phyloP scores from a whole-genome alignment of 2,888 invertebrate genomes.

The Arge pagana region DNA sequence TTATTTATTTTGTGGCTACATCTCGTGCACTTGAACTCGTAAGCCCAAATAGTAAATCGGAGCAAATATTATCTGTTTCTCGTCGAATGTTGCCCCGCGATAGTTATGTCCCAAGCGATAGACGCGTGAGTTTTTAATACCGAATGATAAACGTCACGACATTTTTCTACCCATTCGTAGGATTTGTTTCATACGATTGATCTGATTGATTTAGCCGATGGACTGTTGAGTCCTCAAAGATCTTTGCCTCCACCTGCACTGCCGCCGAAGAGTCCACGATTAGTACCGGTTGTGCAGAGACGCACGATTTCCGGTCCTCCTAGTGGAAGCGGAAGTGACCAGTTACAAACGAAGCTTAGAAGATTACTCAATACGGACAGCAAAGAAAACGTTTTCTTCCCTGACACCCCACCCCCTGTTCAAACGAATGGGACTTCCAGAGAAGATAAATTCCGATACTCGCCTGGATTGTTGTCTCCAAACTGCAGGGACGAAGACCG shows the following conservation, averaged over 20 bases:
- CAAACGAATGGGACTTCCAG: conserved; percentile 34
- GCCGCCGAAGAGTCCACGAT: conserved; percentile 63
- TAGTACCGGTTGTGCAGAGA: conserved; percentile 56
- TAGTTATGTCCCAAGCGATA: too few species aligned
- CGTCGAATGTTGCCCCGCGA: too few species aligned
- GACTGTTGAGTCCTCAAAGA: conserved; percentile 49
- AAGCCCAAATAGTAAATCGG: too few species aligned
- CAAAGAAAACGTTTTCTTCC: conserved; percentile 70
- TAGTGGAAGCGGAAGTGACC: conserved; percentile 62
- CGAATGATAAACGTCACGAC: conserved; percentile 5
- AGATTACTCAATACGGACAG: conserved; percentile 76
- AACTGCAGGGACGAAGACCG: conserved; percentile 49
- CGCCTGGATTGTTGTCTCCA: conserved; percentile 47
- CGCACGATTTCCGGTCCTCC: conserved; percentile 51
- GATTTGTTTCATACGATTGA: not conserved
- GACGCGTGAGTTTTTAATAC: too few species aligned
- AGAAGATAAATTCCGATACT: conserved; percentile 51
- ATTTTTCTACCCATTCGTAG: not conserved
- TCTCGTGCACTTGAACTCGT: too few species aligned
- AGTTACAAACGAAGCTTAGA: conserved; percentile 78
- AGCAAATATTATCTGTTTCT: too few species aligned
- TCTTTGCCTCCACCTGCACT: conserved; percentile 55
- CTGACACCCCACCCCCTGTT: conserved; percentile 49
- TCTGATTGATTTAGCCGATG: conserved; percentile 38
- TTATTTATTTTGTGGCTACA: too few species aligned